Evolutionary conservation across 2,113 vertebrate genomes (phyloP).

Genomic region (Patagioenas fasciata): DNA sequence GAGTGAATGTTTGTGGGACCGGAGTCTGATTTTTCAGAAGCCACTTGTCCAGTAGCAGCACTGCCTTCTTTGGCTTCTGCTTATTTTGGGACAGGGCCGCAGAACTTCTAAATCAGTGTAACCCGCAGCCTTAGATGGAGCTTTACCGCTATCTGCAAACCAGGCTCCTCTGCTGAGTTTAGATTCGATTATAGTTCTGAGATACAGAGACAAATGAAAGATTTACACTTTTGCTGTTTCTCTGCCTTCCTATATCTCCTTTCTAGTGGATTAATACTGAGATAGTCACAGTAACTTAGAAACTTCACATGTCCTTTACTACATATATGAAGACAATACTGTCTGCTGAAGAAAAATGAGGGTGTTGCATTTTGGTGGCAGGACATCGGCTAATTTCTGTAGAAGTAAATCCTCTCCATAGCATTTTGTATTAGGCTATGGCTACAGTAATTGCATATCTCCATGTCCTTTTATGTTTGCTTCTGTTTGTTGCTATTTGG

Average conservation of each 20-base stretch:
- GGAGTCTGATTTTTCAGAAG: not conserved
- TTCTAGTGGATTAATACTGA: not conserved
- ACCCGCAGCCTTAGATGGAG: not conserved
- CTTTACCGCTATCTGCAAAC: not conserved
- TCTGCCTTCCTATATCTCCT: not conserved
- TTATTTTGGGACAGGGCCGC: not conserved
- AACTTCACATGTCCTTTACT: not conserved
- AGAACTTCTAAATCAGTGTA: not conserved
- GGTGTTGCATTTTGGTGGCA: not conserved
- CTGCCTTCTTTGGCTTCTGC: not conserved
- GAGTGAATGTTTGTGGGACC: not conserved
- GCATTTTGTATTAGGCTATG: not conserved
- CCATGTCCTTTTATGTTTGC: not conserved
- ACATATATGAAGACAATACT: not conserved
- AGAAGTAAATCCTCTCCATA: not conserved
- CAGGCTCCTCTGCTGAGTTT: not conserved
- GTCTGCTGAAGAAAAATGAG: not conserved
- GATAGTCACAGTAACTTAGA: not conserved
- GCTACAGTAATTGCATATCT: not conserved
- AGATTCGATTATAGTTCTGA: not conserved
- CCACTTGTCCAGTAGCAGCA: not conserved
- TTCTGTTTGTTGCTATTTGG: not conserved
- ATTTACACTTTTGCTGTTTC: not conserved
- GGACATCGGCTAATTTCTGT: not conserved
- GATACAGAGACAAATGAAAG: not conserved